These are phyloP conservation scores for Patella caerulea DNA, from an alignment of 2,888 invertebrate species.

Conservation along the genomic window DNA sequence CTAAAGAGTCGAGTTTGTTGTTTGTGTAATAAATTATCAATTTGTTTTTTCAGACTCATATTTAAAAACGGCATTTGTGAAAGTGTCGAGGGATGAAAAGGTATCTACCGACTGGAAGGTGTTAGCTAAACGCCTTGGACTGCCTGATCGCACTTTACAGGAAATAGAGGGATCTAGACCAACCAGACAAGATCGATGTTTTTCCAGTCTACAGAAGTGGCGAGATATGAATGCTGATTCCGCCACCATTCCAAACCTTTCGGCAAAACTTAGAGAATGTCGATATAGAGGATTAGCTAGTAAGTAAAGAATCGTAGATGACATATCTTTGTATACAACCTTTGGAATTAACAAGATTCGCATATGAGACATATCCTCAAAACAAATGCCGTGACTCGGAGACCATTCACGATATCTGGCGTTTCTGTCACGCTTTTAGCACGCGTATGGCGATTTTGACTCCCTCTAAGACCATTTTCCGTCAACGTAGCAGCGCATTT, in stretches of 20 bases:
- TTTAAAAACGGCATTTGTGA: slow-evolving; percentile 57
- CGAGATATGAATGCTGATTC: slow-evolving; percentile 42
- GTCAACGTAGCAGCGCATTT: no score
- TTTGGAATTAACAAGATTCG: no score
- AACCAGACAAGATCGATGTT: slow-evolving; percentile 56
- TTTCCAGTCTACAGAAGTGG: slow-evolving; percentile 55
- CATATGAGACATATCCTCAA: no score
- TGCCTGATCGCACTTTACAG: slow-evolving; percentile 49
- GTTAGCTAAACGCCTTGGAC: slow-evolving; percentile 52
- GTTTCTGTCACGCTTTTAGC: no score
- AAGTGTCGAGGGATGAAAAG: slow-evolving; percentile 52
- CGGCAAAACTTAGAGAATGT: slow-evolving; percentile 42
- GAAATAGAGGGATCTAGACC: slow-evolving; percentile 47
- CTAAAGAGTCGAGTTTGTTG: no score
- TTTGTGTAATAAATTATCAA: no score
- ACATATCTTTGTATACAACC: no score
- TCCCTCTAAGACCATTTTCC: no score
- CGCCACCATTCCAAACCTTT: slow-evolving; percentile 44
- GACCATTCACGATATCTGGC: no score
- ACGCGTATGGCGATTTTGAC: no score
- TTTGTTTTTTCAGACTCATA: slow-evolving; percentile 45
- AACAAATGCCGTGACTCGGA: no score
- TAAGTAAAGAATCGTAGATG: slow-evolving; percentile 35
- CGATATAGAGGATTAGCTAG: slow-evolving; percentile 47
- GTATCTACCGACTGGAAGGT: slow-evolving; percentile 56